A percentile compares a stretch with the other conserved stretches of the same genome.
These are phyloP conservation scores for Acropternis orthonyx DNA, from an alignment of 2,797 vertebrate genomes.

Conservation along the genomic window DNA sequence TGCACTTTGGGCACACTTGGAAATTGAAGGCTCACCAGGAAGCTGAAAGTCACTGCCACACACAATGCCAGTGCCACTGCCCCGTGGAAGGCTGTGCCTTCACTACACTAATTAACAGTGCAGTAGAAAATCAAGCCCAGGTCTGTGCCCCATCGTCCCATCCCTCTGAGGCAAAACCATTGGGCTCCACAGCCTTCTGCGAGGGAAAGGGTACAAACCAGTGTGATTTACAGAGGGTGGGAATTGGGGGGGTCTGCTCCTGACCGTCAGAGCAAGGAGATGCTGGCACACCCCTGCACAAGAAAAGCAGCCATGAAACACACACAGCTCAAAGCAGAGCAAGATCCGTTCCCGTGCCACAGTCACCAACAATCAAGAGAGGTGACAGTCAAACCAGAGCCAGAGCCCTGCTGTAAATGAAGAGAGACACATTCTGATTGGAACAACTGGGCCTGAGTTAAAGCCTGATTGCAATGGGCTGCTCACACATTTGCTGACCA, in stretches of 20 bases:
- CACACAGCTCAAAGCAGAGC: not conserved
- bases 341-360: fast-evolving
- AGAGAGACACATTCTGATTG: not conserved
- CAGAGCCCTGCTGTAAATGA: not conserved
- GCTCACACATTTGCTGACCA: not conserved
- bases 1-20: fast-evolving
- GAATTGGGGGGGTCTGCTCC: not conserved
- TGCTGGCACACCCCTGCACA: not conserved
- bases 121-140: not conserved
- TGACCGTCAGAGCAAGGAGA: not conserved
- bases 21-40: not conserved
- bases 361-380: not conserved
- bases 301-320: not conserved
- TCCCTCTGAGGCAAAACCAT: not conserved
- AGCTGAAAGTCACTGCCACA: not conserved
- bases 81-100: not conserved
- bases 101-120: not conserved
- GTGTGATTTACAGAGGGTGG: not conserved
- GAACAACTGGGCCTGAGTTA: not conserved
- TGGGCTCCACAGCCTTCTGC: not conserved
- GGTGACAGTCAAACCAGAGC: not conserved
- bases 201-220: not conserved
- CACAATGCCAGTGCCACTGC: fast-evolving
- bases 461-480: not conserved
- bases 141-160: not conserved